Evolutionary conservation across 64 coral and sea anemone species (phyloP).

Genomic region (Pocillopora damicornis): DNA sequence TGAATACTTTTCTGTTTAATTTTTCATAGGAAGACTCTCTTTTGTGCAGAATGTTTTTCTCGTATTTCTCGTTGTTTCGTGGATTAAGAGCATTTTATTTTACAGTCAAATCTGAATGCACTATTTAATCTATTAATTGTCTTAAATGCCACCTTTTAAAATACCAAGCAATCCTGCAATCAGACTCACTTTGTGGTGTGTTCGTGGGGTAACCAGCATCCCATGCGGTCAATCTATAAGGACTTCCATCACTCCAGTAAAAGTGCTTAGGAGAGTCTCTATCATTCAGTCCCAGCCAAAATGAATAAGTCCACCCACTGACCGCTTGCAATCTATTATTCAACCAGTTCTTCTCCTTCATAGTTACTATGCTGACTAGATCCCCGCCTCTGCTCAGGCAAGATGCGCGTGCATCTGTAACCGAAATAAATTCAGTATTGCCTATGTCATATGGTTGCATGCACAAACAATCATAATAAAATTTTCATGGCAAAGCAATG

Average conservation of each 20-base stretch:
- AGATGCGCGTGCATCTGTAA: constrained; percentile 70
- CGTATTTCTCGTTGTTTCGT: too few species aligned
- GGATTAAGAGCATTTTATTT: too few species aligned
- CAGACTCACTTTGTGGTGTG: constrained; percentile 39
- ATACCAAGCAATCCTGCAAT: neutral
- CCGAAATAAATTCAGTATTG: neutral
- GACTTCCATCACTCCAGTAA: constrained; percentile 79
- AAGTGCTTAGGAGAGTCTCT: constrained; percentile 55
- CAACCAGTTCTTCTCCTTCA: constrained; percentile 63
- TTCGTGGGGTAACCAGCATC: constrained; percentile 70
- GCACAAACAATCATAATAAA: too few species aligned
- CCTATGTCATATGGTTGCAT: neutral
- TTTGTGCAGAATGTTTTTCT: too few species aligned
- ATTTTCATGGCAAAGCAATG: too few species aligned
- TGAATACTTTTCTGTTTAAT: too few species aligned
- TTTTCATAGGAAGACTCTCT: too few species aligned
- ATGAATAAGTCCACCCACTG: constrained; percentile 47
- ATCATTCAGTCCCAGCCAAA: constrained; percentile 88
- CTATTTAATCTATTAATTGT: too few species aligned
- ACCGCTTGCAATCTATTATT: constrained; percentile 69
- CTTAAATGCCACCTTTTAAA: too few species aligned
- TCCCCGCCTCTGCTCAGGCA: constrained; percentile 70
- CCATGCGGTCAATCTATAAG: constrained; percentile 73
- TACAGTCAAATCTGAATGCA: too few species aligned
- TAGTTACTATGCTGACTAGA: constrained; percentile 69